phyloP scores from a whole-genome alignment of 2,113 vertebrate species.

The Hemichromis elongatus region DNA sequence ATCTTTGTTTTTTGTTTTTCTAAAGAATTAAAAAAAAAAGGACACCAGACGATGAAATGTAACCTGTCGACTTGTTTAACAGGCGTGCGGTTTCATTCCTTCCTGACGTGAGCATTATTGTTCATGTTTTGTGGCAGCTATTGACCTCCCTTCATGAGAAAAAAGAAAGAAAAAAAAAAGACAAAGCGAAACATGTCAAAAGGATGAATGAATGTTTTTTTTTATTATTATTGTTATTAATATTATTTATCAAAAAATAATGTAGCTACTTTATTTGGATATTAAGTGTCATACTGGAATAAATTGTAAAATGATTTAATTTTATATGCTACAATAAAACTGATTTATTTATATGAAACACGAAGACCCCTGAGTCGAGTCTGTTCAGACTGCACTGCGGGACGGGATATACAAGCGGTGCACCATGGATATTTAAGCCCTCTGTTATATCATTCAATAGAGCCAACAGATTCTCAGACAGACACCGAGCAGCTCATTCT shows the following conservation, averaged over 20 bases:
- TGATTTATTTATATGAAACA: constrained; percentile 99
- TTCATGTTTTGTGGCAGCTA: constrained; percentile 91
- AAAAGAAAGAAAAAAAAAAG: constrained; percentile 42
- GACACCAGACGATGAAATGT: constrained; percentile 50
- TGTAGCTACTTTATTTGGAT: constrained; percentile 89
- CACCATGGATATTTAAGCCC: not conserved
- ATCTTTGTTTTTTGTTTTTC: constrained; percentile 13
- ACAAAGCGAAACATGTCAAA: constrained; percentile 87
- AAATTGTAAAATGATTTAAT: constrained; percentile 99
- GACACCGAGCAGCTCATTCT: constrained; percentile 25
- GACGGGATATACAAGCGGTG: not conserved
- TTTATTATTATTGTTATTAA: constrained; percentile 72
- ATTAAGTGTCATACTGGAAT: constrained; percentile 98
- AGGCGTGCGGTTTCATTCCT: constrained; percentile 77
- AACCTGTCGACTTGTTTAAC: constrained; percentile 55
- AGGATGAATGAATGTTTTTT: constrained; percentile 84
- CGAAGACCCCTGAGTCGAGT: constrained; percentile 35
- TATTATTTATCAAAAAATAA: constrained; percentile 91
- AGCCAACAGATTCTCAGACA: constrained; percentile 44
- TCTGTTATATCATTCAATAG: constrained; percentile 41
- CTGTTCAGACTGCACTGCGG: not conserved
- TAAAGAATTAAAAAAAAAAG: not conserved
- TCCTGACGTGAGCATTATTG: constrained; percentile 83
- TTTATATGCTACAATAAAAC: constrained; percentile 98
- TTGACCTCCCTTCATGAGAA: constrained; percentile 69